Evolutionary conservation across 2,888 invertebrate species (phyloP).

Genomic region (Dinocampus coccinellae): DNA sequence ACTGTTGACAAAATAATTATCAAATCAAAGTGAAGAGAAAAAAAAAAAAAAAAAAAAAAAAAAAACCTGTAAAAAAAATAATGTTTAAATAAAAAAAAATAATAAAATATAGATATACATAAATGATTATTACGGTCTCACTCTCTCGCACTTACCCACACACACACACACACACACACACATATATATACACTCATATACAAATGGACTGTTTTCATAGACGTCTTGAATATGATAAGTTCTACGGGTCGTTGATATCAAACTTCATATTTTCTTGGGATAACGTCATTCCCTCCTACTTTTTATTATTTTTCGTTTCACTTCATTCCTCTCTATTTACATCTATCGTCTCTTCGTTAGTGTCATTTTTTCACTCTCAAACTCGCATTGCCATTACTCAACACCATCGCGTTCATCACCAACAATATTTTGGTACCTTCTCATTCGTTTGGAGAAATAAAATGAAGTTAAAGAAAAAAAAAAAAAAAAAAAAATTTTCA

Average conservation of each 20-base stretch:
- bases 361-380: neutral
- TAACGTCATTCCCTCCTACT: slow-evolving; percentile 6
- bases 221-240: slow-evolving; percentile 30
- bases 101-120: neutral
- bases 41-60: neutral
- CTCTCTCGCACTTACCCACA: too few relatives aligned
- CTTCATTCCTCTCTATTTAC: neutral
- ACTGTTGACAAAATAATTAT: neutral
- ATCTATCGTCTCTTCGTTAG: neutral
- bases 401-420: neutral
- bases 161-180: too few relatives aligned
- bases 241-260: slow-evolving; percentile 43
- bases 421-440: neutral
- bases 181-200: too few relatives aligned
- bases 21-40: neutral
- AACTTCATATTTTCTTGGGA: slow-evolving; percentile 40
- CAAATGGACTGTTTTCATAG: too few relatives aligned
- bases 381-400: neutral
- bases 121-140: neutral
- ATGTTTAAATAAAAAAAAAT: neutral
- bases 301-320: neutral
- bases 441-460: neutral
- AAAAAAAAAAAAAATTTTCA: neutral
- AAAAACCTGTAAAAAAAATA: neutral
- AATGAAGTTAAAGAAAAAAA: neutral